Conservation (phyloP, 2,113 vertebrate species). For the Penelope pileata region DNA sequence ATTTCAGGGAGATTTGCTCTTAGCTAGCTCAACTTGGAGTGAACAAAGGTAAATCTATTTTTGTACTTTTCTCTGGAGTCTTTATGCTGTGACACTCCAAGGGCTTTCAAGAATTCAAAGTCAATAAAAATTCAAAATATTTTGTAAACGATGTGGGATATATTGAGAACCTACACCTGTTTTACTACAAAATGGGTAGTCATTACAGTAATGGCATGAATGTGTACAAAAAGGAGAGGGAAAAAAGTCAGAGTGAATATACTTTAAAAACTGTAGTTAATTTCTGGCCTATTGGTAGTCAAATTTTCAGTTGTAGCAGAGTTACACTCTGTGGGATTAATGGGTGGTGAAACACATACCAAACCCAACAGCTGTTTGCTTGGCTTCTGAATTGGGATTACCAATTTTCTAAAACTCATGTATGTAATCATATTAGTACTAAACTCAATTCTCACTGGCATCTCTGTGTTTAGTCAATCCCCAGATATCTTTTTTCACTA, state of each 20-base stretch:
- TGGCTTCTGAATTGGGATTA: fast-evolving
- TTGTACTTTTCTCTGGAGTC: background rate
- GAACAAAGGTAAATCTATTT: background rate
- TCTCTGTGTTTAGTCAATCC: background rate
- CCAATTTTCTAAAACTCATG: background rate
- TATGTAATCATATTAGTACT: background rate
- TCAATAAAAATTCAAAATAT: background rate
- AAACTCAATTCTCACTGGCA: background rate
- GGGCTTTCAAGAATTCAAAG: background rate
- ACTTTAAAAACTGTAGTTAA: background rate
- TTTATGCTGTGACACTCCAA: background rate
- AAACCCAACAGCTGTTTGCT: background rate
- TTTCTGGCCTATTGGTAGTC: background rate
- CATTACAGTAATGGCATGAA: background rate
- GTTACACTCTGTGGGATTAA: background rate
- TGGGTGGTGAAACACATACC: background rate
- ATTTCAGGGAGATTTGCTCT: background rate
- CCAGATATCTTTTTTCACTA: background rate
- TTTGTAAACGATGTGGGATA: background rate
- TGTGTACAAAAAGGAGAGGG: background rate
- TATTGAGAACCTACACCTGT: background rate
- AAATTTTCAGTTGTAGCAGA: background rate
- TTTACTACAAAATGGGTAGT: background rate
- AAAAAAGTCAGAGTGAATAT: background rate
- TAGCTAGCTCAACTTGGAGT: background rate